Conservation (phyloP, 1,140 invertebrate genomes). For the Eumaeus atala region DNA sequence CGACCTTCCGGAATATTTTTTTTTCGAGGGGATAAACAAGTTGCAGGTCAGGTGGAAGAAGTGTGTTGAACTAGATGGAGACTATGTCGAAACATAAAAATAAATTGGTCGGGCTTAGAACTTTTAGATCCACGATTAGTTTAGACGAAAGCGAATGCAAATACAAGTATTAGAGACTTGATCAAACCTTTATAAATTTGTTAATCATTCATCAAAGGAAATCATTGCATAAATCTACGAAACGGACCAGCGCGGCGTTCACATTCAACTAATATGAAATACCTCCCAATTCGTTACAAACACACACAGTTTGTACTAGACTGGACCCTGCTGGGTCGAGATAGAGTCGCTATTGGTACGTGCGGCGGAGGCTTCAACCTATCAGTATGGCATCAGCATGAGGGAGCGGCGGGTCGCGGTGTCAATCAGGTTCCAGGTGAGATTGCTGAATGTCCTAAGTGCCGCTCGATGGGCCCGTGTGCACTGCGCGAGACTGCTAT, state of each 20-base stretch:
- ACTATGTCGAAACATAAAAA: too few relatives aligned
- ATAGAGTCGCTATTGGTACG: not conserved
- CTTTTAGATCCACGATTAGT: too few relatives aligned
- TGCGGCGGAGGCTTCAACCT: not conserved
- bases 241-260: conserved; percentile 13
- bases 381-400: conserved; percentile 14
- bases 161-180: not conserved
- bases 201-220: conserved; percentile 16
- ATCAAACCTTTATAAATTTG: conserved; percentile 21
- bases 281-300: conserved; percentile 16
- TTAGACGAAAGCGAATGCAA: too few relatives aligned
- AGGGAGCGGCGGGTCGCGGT: conserved; percentile 19
- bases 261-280: conserved; percentile 17
- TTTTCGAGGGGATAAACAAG: too few relatives aligned
- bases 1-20: too few relatives aligned
- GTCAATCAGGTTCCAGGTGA: conserved; percentile 19
- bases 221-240: conserved; percentile 23
- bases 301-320: too few relatives aligned
- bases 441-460: conserved; percentile 12
- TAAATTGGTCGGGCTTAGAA: too few relatives aligned
- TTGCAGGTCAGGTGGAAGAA: too few relatives aligned
- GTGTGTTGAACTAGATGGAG: too few relatives aligned
- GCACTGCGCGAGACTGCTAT: too few relatives aligned
- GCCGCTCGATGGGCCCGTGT: not conserved
- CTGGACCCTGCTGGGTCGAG: not conserved